Evolutionary conservation across 1,140 invertebrate genomes (phyloP).

Genomic region (Zaprionus africanus): DNA sequence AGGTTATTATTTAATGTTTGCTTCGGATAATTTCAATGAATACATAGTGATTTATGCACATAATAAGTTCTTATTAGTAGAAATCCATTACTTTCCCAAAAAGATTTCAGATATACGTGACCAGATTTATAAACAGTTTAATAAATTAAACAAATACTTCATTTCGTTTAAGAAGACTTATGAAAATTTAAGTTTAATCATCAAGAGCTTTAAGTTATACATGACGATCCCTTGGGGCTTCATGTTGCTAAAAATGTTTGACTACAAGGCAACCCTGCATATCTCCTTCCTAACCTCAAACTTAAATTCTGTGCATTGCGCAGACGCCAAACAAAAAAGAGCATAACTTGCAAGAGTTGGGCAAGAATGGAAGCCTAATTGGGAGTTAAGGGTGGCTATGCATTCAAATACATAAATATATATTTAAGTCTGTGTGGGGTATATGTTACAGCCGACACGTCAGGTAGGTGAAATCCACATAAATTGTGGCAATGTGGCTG

Average conservation of each 20-base stretch:
- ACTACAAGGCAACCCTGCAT: background rate
- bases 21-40: no score
- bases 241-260: background rate
- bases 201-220: no score
- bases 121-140: background rate
- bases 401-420: constrained; percentile 18
- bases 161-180: background rate
- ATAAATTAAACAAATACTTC: no score
- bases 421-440: constrained; percentile 16
- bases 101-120: background rate
- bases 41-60: no score
- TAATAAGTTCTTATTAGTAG: background rate
- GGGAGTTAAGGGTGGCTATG: constrained; percentile 28
- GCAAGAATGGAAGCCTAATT: constrained; percentile 33
- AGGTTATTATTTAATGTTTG: no score
- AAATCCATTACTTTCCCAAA: background rate
- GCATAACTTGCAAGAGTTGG: constrained; percentile 10
- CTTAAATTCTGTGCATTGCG: constrained; percentile 43
- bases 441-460: constrained; percentile 55
- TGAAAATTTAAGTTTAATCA: background rate
- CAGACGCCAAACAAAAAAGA: constrained; percentile 43
- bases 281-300: background rate
- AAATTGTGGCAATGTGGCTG: constrained; percentile 41
- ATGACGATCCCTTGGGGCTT: background rate
- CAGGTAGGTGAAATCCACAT: constrained; percentile 53